Percentiles rank a stretch among this genome's conserved stretches.
Evolutionary conservation across 2,888 invertebrate genomes (phyloP).

Genomic region (Hirtodrosophila trivittata): DNA sequence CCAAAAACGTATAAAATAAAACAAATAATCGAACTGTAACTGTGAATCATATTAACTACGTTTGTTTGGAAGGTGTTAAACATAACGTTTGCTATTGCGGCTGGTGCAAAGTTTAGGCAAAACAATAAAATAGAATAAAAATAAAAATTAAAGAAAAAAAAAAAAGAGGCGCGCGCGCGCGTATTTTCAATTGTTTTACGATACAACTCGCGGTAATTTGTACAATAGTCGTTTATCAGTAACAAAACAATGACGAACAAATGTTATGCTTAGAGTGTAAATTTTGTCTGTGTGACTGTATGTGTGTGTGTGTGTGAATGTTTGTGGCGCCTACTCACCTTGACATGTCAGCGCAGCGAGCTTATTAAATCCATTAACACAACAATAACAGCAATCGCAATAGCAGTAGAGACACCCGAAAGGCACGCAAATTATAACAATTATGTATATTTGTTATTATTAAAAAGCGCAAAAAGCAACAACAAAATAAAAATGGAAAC

Average conservation of each 20-base stretch:
- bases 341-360: slow-evolving; percentile 63
- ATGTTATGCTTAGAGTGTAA: slow-evolving; percentile 30
- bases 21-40: neutral
- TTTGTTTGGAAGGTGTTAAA: slow-evolving; percentile 47
- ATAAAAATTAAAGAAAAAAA: slow-evolving; percentile 9
- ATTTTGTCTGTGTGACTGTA: slow-evolving; percentile 6
- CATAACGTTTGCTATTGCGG: slow-evolving; percentile 39
- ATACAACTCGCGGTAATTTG: slow-evolving; percentile 45
- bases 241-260: slow-evolving; percentile 56
- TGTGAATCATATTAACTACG: slow-evolving; percentile 65
- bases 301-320: slow-evolving; percentile 5
- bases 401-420: slow-evolving; percentile 3
- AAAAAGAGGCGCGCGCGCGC: slow-evolving; percentile 47
- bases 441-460: slow-evolving; percentile 44
- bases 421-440: slow-evolving; percentile 58
- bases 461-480: slow-evolving; percentile 5
- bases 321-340: slow-evolving; percentile 54
- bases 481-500: slow-evolving; percentile 20
- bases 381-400: slow-evolving; percentile 14
- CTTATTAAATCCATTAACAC: slow-evolving; percentile 66
- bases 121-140: slow-evolving; percentile 19
- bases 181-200: slow-evolving; percentile 59
- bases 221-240: slow-evolving; percentile 54
- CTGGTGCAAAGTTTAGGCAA: slow-evolving; percentile 63
- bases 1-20: slow-evolving; percentile 33